Evolutionary conservation across 1,140 invertebrate genomes (phyloP).

Genomic region (Trichomalopsis sarcophagae): DNA sequence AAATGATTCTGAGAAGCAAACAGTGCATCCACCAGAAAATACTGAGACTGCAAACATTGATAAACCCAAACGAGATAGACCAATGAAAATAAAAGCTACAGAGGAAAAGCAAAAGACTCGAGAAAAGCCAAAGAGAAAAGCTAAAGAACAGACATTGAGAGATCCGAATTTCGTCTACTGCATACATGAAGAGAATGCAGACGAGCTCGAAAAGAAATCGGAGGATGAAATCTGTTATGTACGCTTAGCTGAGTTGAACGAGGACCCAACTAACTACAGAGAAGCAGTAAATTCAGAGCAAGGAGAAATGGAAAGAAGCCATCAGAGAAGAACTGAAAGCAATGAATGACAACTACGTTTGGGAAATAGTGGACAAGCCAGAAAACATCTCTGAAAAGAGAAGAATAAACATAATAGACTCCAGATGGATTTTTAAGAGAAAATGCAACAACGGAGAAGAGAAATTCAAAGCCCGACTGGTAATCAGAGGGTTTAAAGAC

Average conservation of each 20-base stretch:
- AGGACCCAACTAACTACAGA: constrained; percentile 1
- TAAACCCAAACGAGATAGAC: too few relatives aligned
- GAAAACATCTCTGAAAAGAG: not conserved
- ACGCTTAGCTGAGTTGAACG: not conserved
- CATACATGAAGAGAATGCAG: not conserved
- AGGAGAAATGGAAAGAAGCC: constrained; percentile 48
- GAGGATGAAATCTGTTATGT: not conserved
- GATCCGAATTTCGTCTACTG: not conserved
- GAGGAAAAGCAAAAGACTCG: too few relatives aligned
- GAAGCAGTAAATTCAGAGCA: constrained; percentile 31
- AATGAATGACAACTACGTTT: constrained; percentile 50
- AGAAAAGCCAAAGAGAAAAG: too few relatives aligned
- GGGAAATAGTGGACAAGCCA: constrained; percentile 24
- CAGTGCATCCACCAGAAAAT: too few relatives aligned
- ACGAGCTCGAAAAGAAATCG: not conserved
- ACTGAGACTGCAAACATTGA: too few relatives aligned
- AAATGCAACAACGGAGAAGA: constrained; percentile 55
- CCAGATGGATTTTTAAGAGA: constrained; percentile 62
- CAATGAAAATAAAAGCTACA: too few relatives aligned
- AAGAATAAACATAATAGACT: constrained; percentile 52
- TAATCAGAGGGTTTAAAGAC: constrained; percentile 54
- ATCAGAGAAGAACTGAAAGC: constrained; percentile 48
- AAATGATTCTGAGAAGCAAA: too few relatives aligned
- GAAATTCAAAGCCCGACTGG: constrained; percentile 59
- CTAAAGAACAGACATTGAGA: not conserved